Base-by-base conservation (phyloP, 2,888 invertebrate genomes). In the Cacoxenus indagator region DNA sequence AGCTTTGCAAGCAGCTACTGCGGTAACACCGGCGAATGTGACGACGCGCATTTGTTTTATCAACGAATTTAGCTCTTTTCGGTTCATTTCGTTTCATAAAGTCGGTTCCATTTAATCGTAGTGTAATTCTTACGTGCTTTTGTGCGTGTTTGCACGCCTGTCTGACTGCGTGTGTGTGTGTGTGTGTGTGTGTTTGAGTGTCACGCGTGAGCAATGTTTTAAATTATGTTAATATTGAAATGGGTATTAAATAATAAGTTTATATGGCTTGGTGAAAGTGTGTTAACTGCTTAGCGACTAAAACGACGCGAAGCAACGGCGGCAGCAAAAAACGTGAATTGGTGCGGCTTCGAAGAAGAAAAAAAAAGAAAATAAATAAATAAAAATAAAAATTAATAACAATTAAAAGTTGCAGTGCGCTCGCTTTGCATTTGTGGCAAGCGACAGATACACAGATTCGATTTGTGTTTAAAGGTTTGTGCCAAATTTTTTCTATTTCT, bases 241-340 rank as follows among this genome's bases (percentile, higher is more conserved):
- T 51, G 19, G 22, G 51, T 51, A 69, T 74, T 77, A 75, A 81
- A 81, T 77, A 82, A 78, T 81, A 74, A 75, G 74, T 78, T 77
- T 77, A 75, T 78, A 73, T 62, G 61, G 43, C 31, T 73, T 75
- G 79, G 79, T 81, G 81, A 79, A 79, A 79, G 79, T 82, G 74
- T 79, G 81, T 76, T 81, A 78, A 82, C 73, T 71, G 79, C 72
- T 78, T 74, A 73, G 73, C 72, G 43, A 45, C 22, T 14, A 43
- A 43, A 45, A 43, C 45, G 45, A 51, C 51, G 6, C 3, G 1
- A 14, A 14, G 26, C 27, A 55, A 55, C 26, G 27, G 27, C 26
- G n/a, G 11, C 14, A 55, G n/a, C n/a, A 26, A 27, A 57, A 57
- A 57, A 57, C 29, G 29, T 29, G n/a, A 57, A 57, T 27, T 26